These are phyloP conservation scores for Microtus montanus DNA, from an alignment of 2,113 vertebrate genomes.

Conservation along the genomic window DNA sequence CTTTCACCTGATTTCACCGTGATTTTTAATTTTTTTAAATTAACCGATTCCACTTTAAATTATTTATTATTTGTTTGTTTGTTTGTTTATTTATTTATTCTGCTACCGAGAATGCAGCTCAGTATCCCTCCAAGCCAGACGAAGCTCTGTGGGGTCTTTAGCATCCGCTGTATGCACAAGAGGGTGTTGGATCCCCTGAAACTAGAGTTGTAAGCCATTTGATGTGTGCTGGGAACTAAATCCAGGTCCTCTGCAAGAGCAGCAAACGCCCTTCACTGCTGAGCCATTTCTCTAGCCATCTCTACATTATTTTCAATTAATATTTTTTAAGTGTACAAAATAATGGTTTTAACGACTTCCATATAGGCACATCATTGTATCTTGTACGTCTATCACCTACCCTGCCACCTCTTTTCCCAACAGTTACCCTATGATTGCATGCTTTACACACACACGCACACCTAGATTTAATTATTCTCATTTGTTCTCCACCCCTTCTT, in stretches of 20 bases:
- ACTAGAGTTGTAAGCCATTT: not conserved
- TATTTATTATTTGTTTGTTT: not conserved
- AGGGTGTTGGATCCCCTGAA: not conserved
- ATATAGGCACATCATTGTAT: not conserved
- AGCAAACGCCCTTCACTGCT: not conserved
- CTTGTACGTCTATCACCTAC: not conserved
- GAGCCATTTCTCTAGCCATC: not conserved
- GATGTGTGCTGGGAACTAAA: not conserved
- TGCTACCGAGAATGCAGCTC: not conserved
- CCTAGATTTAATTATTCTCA: not conserved
- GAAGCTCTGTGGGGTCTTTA: not conserved
- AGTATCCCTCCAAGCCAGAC: not conserved
- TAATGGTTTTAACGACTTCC: not conserved
- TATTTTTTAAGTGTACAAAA: not conserved
- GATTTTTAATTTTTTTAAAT: not conserved
- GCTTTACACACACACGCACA: not conserved
- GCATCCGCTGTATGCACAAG: not conserved
- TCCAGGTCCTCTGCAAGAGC: not conserved
- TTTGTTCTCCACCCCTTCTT: not conserved
- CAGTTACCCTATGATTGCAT: not conserved
- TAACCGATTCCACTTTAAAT: not conserved
- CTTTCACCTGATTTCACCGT: not conserved
- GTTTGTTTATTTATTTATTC: not conserved
- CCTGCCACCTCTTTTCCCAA: not conserved
- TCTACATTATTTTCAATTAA: not conserved